phyloP scores from a whole-genome alignment of 2,113 vertebrate species.

The Psilopsiagon aurifrons region DNA sequence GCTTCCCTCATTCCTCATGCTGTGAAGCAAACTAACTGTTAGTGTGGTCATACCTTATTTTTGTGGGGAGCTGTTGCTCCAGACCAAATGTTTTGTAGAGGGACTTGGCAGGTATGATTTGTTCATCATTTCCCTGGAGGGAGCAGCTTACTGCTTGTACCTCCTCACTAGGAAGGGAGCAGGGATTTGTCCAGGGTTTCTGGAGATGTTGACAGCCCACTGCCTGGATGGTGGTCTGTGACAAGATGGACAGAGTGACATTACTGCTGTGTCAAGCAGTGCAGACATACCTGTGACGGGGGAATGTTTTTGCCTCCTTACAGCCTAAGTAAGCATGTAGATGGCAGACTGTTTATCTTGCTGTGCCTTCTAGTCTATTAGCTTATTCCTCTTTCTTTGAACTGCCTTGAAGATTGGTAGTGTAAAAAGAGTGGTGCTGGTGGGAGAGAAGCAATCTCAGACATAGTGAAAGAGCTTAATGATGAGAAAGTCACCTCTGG shows the following conservation, averaged over 20 bases:
- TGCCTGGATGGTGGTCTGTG: neutral
- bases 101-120: neutral
- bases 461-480: neutral
- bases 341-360: neutral
- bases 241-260: rapidly evolving
- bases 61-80: neutral
- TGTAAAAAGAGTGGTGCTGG: neutral
- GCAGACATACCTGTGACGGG: neutral
- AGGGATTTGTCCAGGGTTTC: neutral
- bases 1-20: neutral
- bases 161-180: neutral
- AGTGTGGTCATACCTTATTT: neutral
- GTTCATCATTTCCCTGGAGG: neutral
- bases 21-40: neutral
- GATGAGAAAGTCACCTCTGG: neutral
- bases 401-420: neutral
- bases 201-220: neutral
- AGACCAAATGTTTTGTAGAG: neutral
- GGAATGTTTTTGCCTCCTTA: neutral
- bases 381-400: neutral
- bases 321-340: neutral
- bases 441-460: neutral
- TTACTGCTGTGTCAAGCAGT: neutral
- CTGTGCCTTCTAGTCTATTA: neutral
- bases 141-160: neutral